Base-by-base conservation (phyloP, 2,113 vertebrate species). In the Cyanocitta stelleri region DNA sequence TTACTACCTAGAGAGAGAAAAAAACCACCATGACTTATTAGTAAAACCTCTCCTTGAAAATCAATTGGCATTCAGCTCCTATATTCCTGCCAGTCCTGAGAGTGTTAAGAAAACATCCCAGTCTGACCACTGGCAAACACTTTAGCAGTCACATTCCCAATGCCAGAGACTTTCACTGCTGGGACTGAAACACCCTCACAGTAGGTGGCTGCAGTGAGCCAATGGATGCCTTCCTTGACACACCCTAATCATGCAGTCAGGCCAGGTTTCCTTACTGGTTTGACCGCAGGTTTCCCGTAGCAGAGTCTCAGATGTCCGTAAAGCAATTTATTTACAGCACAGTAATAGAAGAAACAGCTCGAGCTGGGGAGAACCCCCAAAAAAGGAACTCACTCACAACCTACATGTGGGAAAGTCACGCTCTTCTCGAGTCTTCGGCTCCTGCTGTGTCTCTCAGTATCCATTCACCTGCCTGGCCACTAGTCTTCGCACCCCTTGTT, bases 21-120 rank as follows among this genome's bases (percentile, higher is more conserved):
- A 76, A 71, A 19, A 0, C 1, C 49, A 24, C 18, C 4, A 20
- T 2, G 6, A 24, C 43, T 62, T 49, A 37, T 13, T 67, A 46
- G 24, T 48, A 85, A 83, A 67, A 6, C 1, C 8, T 41, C 17
- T 55, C 22, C 19, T 37, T 49, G 20, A 52, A 92, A 90, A 39
- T 43, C 30, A 62, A 15, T 32, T 8, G 16, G 10, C 19, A 16
- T 66, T 61, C 5, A 0, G 16, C 10, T 79, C 11, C 58, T 59
- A 7, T 43, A 72, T 39, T 54, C 3, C 52, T 80, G 13, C 6
- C 0, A 0, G 24, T 76, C 20, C 43, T 55, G 9, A 48, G 10
- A 41, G 7, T 26, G 16, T 79, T 79, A 71, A 55, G n/a, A 21
- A 71, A 48, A 21, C 16, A 55, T 63, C 16, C n/a, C 0, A 3